Conservation (phyloP, 2,888 invertebrate species). For the Microctonus hyperodae region DNA sequence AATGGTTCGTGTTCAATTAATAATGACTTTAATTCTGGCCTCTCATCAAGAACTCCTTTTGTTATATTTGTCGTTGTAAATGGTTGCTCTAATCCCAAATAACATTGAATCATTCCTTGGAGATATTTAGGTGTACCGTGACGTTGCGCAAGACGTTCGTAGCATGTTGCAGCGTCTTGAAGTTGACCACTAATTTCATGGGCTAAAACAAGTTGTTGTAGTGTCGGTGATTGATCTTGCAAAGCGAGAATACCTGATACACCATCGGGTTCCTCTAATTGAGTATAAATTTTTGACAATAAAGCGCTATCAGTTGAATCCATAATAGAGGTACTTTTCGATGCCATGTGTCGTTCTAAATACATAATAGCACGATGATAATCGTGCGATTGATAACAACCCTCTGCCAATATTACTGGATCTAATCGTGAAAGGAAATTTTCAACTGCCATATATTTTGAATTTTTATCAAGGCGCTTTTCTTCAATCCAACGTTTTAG, state of each 20-base stretch:
- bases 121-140: constrained; percentile 62
- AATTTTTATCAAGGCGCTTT: constrained; percentile 46
- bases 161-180: constrained; percentile 85
- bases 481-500: constrained; percentile 75
- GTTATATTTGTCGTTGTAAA: constrained; percentile 81
- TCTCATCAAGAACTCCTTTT: constrained; percentile 71
- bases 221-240: constrained; percentile 76
- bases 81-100: constrained; percentile 86
- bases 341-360: constrained; percentile 74
- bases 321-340: constrained; percentile 54
- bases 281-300: constrained; percentile 79
- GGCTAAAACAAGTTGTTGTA: constrained; percentile 83
- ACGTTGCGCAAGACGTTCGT: constrained; percentile 78
- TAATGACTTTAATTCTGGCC: constrained; percentile 68
- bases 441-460: constrained; percentile 47
- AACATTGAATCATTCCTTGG: constrained; percentile 84
- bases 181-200: constrained; percentile 84
- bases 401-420: constrained; percentile 73
- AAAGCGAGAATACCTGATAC: constrained; percentile 80
- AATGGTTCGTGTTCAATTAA: constrained; percentile 80
- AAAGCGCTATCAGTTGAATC: constrained; percentile 54
- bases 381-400: constrained; percentile 79
- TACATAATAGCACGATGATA: constrained; percentile 79
- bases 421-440: constrained; percentile 65
- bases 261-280: constrained; percentile 89